These are phyloP conservation scores for Plectrocnemia conspersa DNA, from an alignment of 1,140 invertebrate species.

Conservation along the genomic window DNA sequence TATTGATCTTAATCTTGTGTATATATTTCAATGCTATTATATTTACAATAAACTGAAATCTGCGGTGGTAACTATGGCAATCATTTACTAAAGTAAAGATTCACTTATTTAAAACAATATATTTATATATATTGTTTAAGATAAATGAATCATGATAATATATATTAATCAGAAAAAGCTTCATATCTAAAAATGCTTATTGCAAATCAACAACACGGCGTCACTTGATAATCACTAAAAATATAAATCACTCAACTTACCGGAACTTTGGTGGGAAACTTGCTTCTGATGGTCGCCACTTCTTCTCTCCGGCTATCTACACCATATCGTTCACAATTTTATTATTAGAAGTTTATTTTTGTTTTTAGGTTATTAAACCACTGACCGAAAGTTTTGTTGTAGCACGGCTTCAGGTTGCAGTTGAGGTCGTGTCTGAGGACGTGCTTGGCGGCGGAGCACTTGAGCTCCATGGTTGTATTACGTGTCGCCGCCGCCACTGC, in stretches of 20 bases:
- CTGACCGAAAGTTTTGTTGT: conserved; percentile 50
- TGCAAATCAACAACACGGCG: too few species aligned
- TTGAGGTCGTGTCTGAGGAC: conserved; percentile 50
- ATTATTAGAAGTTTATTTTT: neutral
- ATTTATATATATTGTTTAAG: neutral
- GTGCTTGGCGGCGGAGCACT: conserved; percentile 36
- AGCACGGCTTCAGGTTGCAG: conserved; percentile 49
- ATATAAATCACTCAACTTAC: conserved; percentile 44
- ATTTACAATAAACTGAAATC: too few species aligned
- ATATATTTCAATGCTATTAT: too few species aligned
- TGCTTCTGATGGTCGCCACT: conserved; percentile 54
- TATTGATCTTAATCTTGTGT: too few species aligned
- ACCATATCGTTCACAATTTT: neutral
- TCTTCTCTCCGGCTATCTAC: conserved; percentile 55
- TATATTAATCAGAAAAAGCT: conserved; percentile 5
- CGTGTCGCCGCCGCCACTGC: too few species aligned
- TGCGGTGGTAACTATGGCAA: too few species aligned
- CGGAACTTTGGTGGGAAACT: conserved; percentile 58
- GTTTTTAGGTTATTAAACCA: too few species aligned
- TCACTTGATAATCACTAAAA: too few species aligned
- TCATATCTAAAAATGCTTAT: too few species aligned
- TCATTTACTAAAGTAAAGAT: too few species aligned
- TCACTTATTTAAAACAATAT: too few species aligned
- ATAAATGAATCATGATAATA: conserved; percentile 8
- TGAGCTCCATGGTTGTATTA: conserved; percentile 23